Evolutionary conservation across 2,113 vertebrate genomes (phyloP).

Genomic region (Lonchura striata): DNA sequence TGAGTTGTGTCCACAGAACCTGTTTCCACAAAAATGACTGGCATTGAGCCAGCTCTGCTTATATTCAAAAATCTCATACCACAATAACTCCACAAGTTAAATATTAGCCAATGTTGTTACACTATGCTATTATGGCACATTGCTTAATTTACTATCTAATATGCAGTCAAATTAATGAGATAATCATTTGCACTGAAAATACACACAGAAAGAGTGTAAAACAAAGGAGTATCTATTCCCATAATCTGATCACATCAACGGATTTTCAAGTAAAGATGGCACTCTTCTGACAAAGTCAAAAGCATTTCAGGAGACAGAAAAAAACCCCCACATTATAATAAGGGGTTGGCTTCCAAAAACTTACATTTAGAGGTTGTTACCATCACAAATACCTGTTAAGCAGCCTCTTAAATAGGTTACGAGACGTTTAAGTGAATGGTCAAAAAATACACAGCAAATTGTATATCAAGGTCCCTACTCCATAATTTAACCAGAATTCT

Average conservation of each 20-base stretch:
- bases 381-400: background rate
- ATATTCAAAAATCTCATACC: background rate
- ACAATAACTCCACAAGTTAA: background rate
- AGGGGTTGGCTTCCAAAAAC: background rate
- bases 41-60: background rate
- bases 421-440: background rate
- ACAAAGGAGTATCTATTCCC: background rate
- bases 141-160: background rate
- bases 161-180: background rate
- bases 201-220: background rate
- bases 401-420: background rate
- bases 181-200: background rate
- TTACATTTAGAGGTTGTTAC: background rate
- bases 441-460: background rate
- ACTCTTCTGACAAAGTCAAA: background rate
- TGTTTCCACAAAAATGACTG: background rate
- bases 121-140: background rate
- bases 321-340: accelerated
- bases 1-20: background rate
- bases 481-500: background rate
- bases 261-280: background rate
- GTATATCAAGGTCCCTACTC: background rate
- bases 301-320: background rate
- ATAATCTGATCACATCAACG: background rate
- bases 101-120: background rate